Evolutionary conservation across 2,113 vertebrate species (phyloP), one percentile per base, ranked within the genome.

Genomic region (Bos indicus): DNA sequence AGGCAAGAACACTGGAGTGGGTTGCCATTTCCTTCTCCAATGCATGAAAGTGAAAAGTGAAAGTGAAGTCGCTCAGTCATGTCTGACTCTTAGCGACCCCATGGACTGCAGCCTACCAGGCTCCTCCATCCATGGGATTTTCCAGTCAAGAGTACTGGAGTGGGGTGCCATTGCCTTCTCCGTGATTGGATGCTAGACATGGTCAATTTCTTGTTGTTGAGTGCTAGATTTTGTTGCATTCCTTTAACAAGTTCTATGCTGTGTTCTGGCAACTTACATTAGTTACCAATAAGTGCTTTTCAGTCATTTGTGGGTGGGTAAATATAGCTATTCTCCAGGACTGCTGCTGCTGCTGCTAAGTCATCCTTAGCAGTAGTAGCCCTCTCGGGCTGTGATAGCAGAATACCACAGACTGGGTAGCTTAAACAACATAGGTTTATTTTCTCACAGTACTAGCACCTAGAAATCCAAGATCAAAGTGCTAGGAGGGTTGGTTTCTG

Each of bases 141-240:
- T 46, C 43, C 43, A 46, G 43, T 7, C 6, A 46, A 46, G 43
- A 46, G 43, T 46, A 46, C 43, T 46, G 43, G 43, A 46, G 43
- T 46, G 5, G 43, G 43, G 43, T 46, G 43, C 43, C 43, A 46
- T 46, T 46, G 43, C 43, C 43, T 46, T 46, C 43, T 46, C 43
- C 43, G 0, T 46, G 43, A 46, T 46, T 46, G 43, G 6, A 46
- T 46, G 60, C 5, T 59, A 82, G 19, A 46, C 2, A 51, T 28
- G 60, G 13, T 67, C 62, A 96, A 59, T 84, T 84, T 94, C 62
- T 94, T 26, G 84, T 46, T 81, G 21, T 40, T 95, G 71, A 90
- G 36, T 89, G n/a, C 4, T 95, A 26, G 16, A 74, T 87, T 95
- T 83, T 78, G 9, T 78, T 83, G 4, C 19, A 57, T 78, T 95